Evolutionary conservation across 64 coral and sea anemone species (phyloP), one percentile per base, ranked within the genome.

Genomic region (Pocillopora damicornis): DNA sequence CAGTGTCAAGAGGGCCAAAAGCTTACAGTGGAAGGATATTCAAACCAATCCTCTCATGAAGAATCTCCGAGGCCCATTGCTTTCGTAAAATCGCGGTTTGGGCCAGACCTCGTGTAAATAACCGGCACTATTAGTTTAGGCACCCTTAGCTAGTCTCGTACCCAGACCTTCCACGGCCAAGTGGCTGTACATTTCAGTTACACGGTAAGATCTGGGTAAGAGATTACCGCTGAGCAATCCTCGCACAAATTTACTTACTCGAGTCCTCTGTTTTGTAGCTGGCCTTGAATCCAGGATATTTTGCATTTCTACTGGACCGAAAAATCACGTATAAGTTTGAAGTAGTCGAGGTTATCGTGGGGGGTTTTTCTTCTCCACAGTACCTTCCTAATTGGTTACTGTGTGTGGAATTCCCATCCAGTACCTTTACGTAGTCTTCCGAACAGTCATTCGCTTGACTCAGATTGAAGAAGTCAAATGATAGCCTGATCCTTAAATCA

Each of bases 391-490:
- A 7, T 25, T 72, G 57, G 9, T 84, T 18, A 42, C 63, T 92
- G 11, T 15, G 18, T 11, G 3, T 12, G 17, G 10, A 61, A 1
- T 5, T 0, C 1, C 83, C 75, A 65, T 86, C 77, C 11, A 63
- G 75, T 25, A 92, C 73, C 76, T 20, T 26, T 22, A 92, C 90
- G 61, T 92, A 87, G 74, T 92, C 90, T 8, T 69, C 56, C 14
- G 42, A 35, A 62, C 90, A 92, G 23, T 78, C 58, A 35, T 8
- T 36, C 14, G 60, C 65, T 20, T n/a, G 51, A 26, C 61, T 60
- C n/a, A 87, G 75, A 77, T 87, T 86, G 18, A 92, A 77, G 83
- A 86, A 67, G 22, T 75, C 75, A 37, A 92, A 92, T 11, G 90
- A 86, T 15, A 92, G 75, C 61, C 80, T 78, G 17, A 87, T 37